phyloP scores from a whole-genome alignment of 2,797 vertebrate genomes.

The Yasuhikotakia modesta region DNA sequence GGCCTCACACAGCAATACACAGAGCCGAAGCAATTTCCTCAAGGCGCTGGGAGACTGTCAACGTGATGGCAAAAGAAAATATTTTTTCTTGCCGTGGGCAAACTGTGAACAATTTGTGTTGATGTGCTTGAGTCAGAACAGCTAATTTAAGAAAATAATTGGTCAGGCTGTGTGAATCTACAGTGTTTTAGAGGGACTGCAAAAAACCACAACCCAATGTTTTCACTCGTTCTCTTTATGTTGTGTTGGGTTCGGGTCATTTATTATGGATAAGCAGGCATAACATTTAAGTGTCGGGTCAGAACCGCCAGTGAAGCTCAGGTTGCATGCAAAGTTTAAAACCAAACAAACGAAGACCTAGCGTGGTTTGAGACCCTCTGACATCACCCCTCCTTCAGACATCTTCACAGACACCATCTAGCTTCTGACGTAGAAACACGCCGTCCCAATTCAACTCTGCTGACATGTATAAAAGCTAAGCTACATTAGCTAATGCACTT shows the following conservation, averaged over 20 bases:
- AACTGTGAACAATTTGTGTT: constrained; percentile 47
- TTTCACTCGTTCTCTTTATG: constrained; percentile 17
- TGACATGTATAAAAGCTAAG: constrained; percentile 76
- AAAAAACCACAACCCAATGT: constrained; percentile 29
- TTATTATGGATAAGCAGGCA: constrained; percentile 41
- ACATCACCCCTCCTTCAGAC: constrained; percentile 53
- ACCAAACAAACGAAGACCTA: constrained; percentile 42
- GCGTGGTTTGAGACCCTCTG: constrained; percentile 66
- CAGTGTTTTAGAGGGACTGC: constrained; percentile 19
- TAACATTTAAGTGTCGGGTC: constrained; percentile 38
- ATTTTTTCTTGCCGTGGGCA: constrained; percentile 45
- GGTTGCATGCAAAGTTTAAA: constrained; percentile 21
- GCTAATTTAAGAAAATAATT: constrained; percentile 49
- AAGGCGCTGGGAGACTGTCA: constrained; percentile 54
- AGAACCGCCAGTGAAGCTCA: constrained; percentile 23
- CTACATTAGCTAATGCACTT: constrained; percentile 83
- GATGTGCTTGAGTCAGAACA: constrained; percentile 31
- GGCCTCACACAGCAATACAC: constrained; percentile 56
- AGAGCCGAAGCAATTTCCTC: constrained; percentile 59
- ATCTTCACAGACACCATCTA: constrained; percentile 68
- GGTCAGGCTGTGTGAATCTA: constrained; percentile 19
- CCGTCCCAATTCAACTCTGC: constrained; percentile 76
- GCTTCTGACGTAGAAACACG: constrained; percentile 70
- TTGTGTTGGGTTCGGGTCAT: constrained; percentile 31
- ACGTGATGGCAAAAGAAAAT: constrained; percentile 53